phyloP scores from a whole-genome alignment of 2,113 vertebrate species.

The Dipodomys stephensi region DNA sequence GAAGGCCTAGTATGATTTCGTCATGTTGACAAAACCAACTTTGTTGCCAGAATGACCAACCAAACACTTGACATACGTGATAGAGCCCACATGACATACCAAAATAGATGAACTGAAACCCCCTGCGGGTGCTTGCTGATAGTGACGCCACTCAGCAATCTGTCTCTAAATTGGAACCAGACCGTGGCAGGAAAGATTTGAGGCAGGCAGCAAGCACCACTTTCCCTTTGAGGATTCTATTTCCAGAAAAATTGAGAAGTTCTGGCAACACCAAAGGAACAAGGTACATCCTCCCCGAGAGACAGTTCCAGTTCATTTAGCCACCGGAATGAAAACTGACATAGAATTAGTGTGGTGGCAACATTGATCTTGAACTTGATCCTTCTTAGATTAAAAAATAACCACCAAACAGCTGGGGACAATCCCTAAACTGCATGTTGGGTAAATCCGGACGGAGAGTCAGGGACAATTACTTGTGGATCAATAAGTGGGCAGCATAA shows the following conservation, averaged over 20 bases:
- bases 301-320: background rate
- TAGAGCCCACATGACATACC: background rate
- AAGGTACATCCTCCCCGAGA: background rate
- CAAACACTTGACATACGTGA: background rate
- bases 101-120: background rate
- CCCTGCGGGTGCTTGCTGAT: background rate
- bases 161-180: background rate
- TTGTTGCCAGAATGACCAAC: background rate
- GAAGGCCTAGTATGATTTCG: background rate
- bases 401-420: background rate
- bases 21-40: background rate
- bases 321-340: background rate
- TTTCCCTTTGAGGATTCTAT: background rate
- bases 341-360: background rate
- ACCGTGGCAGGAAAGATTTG: background rate
- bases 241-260: background rate
- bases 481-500: background rate
- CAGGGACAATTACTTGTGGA: background rate
- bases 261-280: background rate
- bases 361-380: background rate
- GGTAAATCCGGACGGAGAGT: background rate
- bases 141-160: background rate
- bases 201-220: background rate
- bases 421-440: background rate
- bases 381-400: background rate